A percentile compares a stretch with the other conserved stretches of the same genome.
These are phyloP conservation scores for Drosophila yakuba DNA, from an alignment of 1,140 invertebrate species.

Conservation along the genomic window DNA sequence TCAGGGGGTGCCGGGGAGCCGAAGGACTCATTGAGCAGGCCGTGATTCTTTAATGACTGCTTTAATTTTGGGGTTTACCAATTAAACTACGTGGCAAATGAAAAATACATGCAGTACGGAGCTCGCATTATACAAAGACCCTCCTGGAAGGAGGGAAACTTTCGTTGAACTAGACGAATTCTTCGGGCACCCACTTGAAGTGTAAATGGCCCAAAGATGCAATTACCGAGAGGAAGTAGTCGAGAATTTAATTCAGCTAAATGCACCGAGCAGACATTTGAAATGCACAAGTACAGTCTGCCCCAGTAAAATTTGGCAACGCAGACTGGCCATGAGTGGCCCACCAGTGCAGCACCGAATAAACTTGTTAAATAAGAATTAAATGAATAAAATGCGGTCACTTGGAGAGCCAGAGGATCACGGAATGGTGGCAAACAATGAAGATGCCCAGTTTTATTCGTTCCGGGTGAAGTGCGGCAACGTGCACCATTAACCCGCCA, in stretches of 20 bases:
- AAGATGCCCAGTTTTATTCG: background rate
- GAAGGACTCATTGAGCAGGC: constrained; percentile 37
- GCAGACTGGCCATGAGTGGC: constrained; percentile 4
- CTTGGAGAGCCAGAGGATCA: constrained; percentile 6
- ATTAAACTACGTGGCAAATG: constrained; percentile 82
- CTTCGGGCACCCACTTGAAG: constrained; percentile 43
- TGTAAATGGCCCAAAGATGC: constrained; percentile 61
- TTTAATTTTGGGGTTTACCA: constrained; percentile 81
- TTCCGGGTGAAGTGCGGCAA: constrained; percentile 37
- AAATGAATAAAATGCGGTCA: constrained; percentile 53
- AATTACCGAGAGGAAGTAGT: constrained; percentile 38
- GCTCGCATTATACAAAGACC: constrained; percentile 13
- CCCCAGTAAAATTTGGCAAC: constrained; percentile 65
- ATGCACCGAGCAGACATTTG: constrained; percentile 22
- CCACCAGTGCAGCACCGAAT: constrained; percentile 54
- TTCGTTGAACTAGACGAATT: constrained; percentile 32
- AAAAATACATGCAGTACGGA: constrained; percentile 68
- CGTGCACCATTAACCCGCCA: constrained; percentile 52
- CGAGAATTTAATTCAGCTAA: constrained; percentile 36
- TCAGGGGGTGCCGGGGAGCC: background rate
- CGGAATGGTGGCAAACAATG: constrained; percentile 3
- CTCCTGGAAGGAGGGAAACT: constrained; percentile 1
- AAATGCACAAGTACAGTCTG: constrained; percentile 59
- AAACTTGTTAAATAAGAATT: constrained; percentile 60
- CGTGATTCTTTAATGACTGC: constrained; percentile 83